Conservation (phyloP, 2,888 invertebrate genomes). For the Calameuta filiformis region DNA sequence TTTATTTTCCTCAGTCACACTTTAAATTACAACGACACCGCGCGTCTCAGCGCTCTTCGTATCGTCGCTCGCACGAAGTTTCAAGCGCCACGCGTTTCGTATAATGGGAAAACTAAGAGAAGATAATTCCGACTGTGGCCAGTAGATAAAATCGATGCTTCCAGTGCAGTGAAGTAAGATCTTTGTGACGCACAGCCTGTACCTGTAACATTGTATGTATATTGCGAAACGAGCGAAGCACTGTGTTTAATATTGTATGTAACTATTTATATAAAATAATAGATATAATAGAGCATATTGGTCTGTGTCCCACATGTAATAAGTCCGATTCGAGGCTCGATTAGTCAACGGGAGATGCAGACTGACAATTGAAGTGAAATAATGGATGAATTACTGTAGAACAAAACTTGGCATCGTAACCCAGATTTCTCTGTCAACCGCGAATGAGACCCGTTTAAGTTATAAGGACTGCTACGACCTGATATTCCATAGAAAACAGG, state of each 20-base stretch:
- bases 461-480: not conserved
- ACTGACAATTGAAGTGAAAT: conserved; percentile 19
- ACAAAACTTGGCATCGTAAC: not conserved
- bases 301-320: conserved; percentile 33
- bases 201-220: conserved; percentile 50
- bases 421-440: not conserved
- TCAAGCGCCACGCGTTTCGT: not conserved
- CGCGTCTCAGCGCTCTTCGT: not conserved
- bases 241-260: conserved; percentile 45
- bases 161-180: conserved; percentile 40
- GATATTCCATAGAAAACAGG: not conserved
- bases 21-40: not conserved
- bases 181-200: conserved; percentile 37
- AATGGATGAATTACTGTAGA: not conserved
- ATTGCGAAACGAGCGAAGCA: conserved; percentile 40
- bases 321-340: conserved; percentile 31
- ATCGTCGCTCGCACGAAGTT: not conserved
- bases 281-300: conserved; percentile 28
- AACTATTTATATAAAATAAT: conserved; percentile 47
- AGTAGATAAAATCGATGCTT: conserved; percentile 43
- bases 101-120: not conserved
- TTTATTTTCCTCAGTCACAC: not conserved
- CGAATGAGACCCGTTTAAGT: not conserved
- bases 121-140: conserved; percentile 29
- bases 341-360: conserved; percentile 25